These are phyloP conservation scores for Lampris megalopsis DNA, from an alignment of 2,113 vertebrate genomes.

Conservation along the genomic window DNA sequence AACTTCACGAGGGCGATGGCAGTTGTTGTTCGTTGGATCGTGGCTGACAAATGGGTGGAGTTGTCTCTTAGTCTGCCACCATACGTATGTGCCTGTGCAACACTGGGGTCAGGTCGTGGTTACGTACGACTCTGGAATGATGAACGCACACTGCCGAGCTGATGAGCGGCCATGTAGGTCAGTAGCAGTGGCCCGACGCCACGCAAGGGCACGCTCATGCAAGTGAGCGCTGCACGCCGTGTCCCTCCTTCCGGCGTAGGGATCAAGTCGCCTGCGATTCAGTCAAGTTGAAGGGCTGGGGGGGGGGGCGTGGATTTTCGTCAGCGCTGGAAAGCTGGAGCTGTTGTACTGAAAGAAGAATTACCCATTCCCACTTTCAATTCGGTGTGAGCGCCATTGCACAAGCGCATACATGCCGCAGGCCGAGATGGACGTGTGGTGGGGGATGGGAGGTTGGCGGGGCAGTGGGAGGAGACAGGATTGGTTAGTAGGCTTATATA, in stretches of 20 bases:
- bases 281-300: too few species aligned
- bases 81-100: neutral
- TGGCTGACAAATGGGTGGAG: slow-evolving; percentile 12
- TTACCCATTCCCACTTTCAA: slow-evolving; percentile 9
- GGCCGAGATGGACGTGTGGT: slow-evolving; percentile 45
- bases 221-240: too few species aligned
- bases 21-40: neutral
- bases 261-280: neutral
- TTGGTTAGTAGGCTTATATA: slow-evolving; percentile 56
- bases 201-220: too few species aligned
- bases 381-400: slow-evolving; percentile 42
- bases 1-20: neutral
- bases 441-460: slow-evolving; percentile 58
- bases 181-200: neutral
- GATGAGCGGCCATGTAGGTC: slow-evolving; percentile 28
- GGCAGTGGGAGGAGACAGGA: slow-evolving; percentile 3
- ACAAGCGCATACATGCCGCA: slow-evolving; percentile 53
- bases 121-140: slow-evolving; percentile 35
- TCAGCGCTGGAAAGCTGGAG: too few species aligned
- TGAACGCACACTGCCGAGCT: slow-evolving; percentile 22
- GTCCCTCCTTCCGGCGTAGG: too few species aligned
- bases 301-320: too few species aligned
- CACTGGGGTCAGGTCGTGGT: neutral
- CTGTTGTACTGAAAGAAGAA: neutral
- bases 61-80: slow-evolving; percentile 7